Percentiles rank a stretch among this genome's conserved stretches.
Evolutionary conservation across 1,140 invertebrate genomes (phyloP).

Genomic region (Plodia interpunctella): DNA sequence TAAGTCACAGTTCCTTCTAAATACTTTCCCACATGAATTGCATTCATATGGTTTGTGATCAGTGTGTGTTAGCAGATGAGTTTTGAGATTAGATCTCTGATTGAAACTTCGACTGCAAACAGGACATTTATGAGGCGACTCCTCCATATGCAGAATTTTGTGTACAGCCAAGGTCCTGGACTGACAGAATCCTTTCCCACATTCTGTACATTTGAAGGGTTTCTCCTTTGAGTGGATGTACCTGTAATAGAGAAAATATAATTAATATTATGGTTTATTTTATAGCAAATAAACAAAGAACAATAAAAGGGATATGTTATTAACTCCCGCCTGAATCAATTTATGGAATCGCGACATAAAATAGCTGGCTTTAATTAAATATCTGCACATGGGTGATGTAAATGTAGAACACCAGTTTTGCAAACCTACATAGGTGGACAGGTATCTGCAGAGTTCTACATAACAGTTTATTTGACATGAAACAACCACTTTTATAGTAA

Average conservation of each 20-base stretch:
- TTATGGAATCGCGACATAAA: conserved; percentile 53
- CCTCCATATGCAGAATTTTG: conserved; percentile 94
- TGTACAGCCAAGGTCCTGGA: conserved; percentile 95
- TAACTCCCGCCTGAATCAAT: conserved; percentile 24
- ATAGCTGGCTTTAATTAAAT: conserved; percentile 64
- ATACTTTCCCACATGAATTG: conserved; percentile 92
- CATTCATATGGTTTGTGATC: conserved; percentile 97
- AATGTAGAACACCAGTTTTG: conserved; percentile 33
- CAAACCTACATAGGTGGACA: no score
- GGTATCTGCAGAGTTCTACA: no score
- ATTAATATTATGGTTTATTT: conserved; percentile 26
- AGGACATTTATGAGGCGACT: conserved; percentile 94
- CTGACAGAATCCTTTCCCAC: conserved; percentile 98
- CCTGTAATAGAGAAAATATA: conserved; percentile 80
- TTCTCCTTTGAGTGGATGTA: conserved; percentile 98
- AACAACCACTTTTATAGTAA: no score
- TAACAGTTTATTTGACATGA: no score
- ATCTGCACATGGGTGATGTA: conserved; percentile 50
- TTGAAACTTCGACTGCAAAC: conserved; percentile 93
- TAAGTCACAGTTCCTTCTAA: conserved; percentile 90
- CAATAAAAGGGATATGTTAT: background rate
- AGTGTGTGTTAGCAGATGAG: conserved; percentile 95
- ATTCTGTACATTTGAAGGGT: conserved; percentile 96
- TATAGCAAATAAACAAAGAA: background rate
- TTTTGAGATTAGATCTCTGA: conserved; percentile 94